Base-by-base conservation (phyloP, 2,888 invertebrate genomes). In the Sthenelais limicola region DNA sequence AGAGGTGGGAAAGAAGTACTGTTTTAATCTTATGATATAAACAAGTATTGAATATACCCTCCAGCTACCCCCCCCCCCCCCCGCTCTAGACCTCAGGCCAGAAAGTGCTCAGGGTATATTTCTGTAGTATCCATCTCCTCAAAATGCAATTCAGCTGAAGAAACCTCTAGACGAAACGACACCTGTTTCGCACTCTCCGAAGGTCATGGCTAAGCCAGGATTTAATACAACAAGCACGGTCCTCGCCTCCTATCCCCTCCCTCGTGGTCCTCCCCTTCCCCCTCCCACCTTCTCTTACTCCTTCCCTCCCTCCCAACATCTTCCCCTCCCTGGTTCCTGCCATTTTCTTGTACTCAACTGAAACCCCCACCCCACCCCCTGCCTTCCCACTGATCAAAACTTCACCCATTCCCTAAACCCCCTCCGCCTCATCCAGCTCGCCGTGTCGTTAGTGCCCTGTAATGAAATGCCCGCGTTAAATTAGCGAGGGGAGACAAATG, bases 381-480 rank as follows among this genome's bases (percentile, higher is more conserved):
- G 18, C 62, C 9, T 21, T 24, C 62, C 62, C 21, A 18, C 62
- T 7, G 35, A n/a, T n/a, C n/a, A n/a, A 24, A 38, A 1, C 12
- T 24, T 3, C 52, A 5, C 2, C 26, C 21, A 26, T 30, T 24
- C 56, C 12, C 7, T n/a, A 12, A 30, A 32, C 56, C 56, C 3
- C 30, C 56, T 35, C 56, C 30, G 33, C 32, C 56, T 30, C 28
- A 4, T 35, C 28, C 30, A 32, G 3, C 56, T 4, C 5, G 1
- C 3, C 56, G n/a, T n/a, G n/a, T n/a, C n/a, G n/a, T n/a, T n/a
- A n/a, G n/a, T n/a, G 18, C 56, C 56, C 62, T 5, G 24, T 62
- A 62, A 62, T 62, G 62, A 62, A 62, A 62, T 62, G 62, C 38
- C 62, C n/a, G 62, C 62, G 21, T 35, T 35, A 62, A 38, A 62